phyloP scores from a whole-genome alignment of 2,113 vertebrate genomes.

The Oxyruncus cristatus region DNA sequence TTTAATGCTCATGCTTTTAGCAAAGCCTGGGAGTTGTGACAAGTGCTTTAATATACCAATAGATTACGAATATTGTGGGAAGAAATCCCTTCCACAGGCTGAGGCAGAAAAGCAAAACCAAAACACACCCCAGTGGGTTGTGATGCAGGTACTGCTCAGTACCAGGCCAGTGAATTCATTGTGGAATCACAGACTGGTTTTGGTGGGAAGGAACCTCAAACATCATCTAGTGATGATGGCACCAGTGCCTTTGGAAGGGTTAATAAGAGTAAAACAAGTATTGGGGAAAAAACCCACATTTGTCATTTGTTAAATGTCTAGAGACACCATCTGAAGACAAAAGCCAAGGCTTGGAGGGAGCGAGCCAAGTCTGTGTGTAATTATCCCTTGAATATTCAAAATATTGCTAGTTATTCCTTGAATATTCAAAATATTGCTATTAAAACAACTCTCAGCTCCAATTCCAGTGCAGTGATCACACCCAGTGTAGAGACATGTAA shows the following conservation, averaged over 20 bases:
- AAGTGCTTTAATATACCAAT: neutral
- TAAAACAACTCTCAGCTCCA: neutral
- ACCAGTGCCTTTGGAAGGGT: neutral
- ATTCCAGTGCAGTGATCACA: rapidly evolving
- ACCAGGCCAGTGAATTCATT: rapidly evolving
- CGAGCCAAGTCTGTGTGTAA: neutral
- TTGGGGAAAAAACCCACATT: neutral
- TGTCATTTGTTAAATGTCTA: neutral
- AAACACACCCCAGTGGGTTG: rapidly evolving
- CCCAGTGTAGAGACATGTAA: rapidly evolving
- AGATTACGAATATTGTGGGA: neutral
- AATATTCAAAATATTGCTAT: neutral
- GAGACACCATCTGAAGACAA: neutral
- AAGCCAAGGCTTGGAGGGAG: neutral
- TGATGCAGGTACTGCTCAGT: neutral
- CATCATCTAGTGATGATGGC: neutral
- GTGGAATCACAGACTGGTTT: rapidly evolving
- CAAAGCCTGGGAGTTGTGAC: neutral
- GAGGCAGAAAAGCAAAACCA: neutral
- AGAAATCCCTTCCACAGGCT: neutral
- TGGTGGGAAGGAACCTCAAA: neutral
- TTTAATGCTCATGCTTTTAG: neutral
- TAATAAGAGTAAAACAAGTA: neutral
- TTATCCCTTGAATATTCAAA: neutral
- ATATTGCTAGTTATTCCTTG: neutral